These are phyloP conservation scores for Diadophis punctatus DNA, from an alignment of 2,113 vertebrate genomes.

Conservation along the genomic window DNA sequence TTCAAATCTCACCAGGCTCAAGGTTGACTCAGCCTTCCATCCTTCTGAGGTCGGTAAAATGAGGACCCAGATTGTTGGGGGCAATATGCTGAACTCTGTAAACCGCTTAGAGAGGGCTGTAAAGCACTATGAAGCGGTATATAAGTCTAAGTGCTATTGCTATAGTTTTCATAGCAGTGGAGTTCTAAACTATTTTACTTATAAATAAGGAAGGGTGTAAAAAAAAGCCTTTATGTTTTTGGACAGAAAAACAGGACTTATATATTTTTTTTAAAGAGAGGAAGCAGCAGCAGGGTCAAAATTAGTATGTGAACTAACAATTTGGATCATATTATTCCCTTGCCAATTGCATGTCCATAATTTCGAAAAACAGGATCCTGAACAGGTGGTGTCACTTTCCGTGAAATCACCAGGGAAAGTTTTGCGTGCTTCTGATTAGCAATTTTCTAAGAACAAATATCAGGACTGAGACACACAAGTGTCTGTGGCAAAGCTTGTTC, in stretches of 20 bases:
- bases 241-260: not conserved
- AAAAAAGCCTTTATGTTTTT: not conserved
- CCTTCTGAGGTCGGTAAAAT: too few species aligned
- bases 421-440: not conserved
- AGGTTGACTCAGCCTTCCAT: too few species aligned
- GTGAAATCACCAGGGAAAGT: not conserved
- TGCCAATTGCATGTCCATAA: not conserved
- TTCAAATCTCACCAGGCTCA: too few species aligned
- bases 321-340: not conserved
- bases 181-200: not conserved
- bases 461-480: too few species aligned
- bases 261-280: not conserved
- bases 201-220: not conserved
- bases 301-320: not conserved
- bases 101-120: too few species aligned
- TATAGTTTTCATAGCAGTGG: not conserved
- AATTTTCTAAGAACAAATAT: not conserved
- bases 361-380: not conserved
- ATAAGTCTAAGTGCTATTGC: too few species aligned
- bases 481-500: not conserved
- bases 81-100: too few species aligned
- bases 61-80: too few species aligned
- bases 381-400: not conserved
- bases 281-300: not conserved
- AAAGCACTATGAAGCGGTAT: too few species aligned